Base-by-base conservation (phyloP, 2,113 vertebrate species). In the Vimba vimba region DNA sequence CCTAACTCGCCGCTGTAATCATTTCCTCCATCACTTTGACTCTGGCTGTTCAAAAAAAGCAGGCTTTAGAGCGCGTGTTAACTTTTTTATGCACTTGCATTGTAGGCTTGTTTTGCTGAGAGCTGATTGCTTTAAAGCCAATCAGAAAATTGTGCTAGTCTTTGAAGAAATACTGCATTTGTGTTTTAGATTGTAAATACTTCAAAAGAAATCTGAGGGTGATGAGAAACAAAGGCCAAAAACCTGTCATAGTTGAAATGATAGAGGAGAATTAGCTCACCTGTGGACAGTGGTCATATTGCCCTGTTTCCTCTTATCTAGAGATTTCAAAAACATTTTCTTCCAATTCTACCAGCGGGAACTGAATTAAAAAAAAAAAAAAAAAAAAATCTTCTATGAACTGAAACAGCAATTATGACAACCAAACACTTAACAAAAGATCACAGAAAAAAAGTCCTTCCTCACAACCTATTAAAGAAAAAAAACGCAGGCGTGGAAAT, bases 51-150 rank as follows among this genome's bases (percentile, higher is more conserved):
- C 17, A 9, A 47, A 47, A 75, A 84, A 6, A 68, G 27, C 64
- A 68, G 2, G 64, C 30, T 68, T 68, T 36, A 68, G 30, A 68
- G 57, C 12, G 30, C 21, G 66, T 77, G 79, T 52, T 50, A 69
- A 25, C 43, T 77, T 25, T 60, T 86, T 55, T 57, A 50, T 43
- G 43, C 62, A 30, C 66, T 55, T 78, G 79, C 90, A 85, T 88
- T 90, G 84, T 89, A 76, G 43, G 69, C 79, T 87, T 84, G 83
- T 90, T 91, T 86, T 91, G 87, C 86, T 83, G 84, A 87, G 50
- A 87, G 74, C 64, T 76, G 77, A 66, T 55, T 64, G 79, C 71
- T 87, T 90, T 90, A 77, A 90, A 86, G 85, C 74, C 82, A 33
- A 45, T 73, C 45, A 77, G 43, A 90, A 36, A 52, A 86, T 73